phyloP scores from a whole-genome alignment of 2,113 vertebrate species.

The Canis aureus region DNA sequence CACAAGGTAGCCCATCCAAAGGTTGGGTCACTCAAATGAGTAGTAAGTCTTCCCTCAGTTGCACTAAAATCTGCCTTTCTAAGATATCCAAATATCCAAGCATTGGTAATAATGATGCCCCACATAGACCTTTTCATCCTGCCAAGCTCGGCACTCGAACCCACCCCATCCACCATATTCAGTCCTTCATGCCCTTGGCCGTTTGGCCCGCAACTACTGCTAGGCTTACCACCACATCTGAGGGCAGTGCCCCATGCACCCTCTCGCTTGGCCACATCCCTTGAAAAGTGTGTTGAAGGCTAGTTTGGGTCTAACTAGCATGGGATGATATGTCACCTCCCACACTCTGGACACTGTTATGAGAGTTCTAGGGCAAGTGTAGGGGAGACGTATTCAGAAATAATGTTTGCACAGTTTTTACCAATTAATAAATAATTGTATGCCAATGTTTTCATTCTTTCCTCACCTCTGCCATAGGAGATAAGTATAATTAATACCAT shows the following conservation, averaged over 20 bases:
- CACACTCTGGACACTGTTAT: neutral
- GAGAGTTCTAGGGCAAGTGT: neutral
- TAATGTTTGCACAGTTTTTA: neutral
- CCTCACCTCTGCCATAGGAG: neutral
- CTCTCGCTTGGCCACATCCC: neutral
- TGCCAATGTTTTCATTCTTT: neutral
- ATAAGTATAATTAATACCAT: neutral
- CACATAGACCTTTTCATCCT: neutral
- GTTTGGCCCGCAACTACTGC: accelerated
- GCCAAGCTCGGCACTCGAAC: neutral
- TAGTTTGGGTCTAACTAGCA: neutral
- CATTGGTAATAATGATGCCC: neutral
- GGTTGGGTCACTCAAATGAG: neutral
- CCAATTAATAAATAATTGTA: neutral
- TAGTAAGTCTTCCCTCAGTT: neutral
- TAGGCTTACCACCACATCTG: too few species aligned
- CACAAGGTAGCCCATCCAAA: neutral
- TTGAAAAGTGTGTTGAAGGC: neutral
- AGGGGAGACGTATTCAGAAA: neutral
- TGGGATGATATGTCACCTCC: neutral
- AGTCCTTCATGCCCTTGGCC: neutral
- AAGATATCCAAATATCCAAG: neutral
- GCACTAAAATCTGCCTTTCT: neutral
- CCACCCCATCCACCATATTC: accelerated
- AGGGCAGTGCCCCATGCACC: neutral